Base-by-base conservation (phyloP, 2,888 invertebrate genomes). In the Aphelenchoides bicaudatus region DNA sequence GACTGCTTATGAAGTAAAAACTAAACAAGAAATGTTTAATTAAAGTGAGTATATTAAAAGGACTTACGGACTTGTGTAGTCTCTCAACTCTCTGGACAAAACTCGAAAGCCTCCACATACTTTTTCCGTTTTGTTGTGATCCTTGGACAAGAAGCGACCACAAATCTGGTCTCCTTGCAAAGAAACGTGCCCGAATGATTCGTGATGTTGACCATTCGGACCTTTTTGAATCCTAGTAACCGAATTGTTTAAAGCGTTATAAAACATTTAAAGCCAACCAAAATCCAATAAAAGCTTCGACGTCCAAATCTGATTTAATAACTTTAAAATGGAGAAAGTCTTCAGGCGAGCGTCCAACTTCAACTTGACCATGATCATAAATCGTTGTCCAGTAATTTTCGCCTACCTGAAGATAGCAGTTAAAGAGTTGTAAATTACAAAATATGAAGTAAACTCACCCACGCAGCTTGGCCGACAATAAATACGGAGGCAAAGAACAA, bases 221-320 rank as follows among this genome's bases (percentile, higher is more conserved):
- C 43, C 43, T 43, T 43, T 43, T 43, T 43, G 10, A 25, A 43
- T 43, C 43, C 43, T 43, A 8, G 43, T 21, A 43, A n/a, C 6
- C n/a, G 6, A 10, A 8, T 43, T 10, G n/a, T 6, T 8, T 8
- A 21, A 21, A 43, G 10, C 6, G 10, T 6, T 19, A 43, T 43
- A 8, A 43, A 43, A 8, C 10, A 25, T 21, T 8, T 6, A 8
- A n/a, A 43, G 25, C 43, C 6, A 10, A 43, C 43, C 16, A 21
- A n/a, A 43, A 43, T 25, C 43, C 43, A 43, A 43, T 43, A 25
- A 43, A 43, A 6, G 43, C 43, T 43, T 43, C 43, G 43, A 43
- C 25, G 10, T 19, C 25, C 8, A 43, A 25, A 43, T 43, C 25
- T n/a, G 16, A 19, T 8, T 21, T 10, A 6, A 43, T 19, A 43